Evolutionary conservation across 2,113 vertebrate species (phyloP).

Genomic region (Hystrix cristata): DNA sequence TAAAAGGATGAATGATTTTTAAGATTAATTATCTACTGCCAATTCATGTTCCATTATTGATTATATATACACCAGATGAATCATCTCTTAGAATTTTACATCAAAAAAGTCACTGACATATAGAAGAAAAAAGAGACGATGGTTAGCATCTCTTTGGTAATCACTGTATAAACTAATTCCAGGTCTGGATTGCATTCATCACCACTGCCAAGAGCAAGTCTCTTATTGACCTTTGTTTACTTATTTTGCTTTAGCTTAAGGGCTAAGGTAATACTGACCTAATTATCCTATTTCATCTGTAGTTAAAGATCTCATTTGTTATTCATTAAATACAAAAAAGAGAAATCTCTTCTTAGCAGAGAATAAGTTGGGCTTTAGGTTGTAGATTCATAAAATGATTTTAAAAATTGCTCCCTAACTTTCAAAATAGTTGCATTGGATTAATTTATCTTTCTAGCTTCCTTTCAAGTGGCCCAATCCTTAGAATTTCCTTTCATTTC

Average conservation of each 20-base stretch:
- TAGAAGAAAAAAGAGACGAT: not conserved
- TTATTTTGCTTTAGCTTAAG: constrained; percentile 57
- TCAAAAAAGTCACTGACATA: not conserved
- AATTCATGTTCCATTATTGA: not conserved
- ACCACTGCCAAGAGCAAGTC: not conserved
- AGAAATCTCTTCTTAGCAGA: not conserved
- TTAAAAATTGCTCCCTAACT: not conserved
- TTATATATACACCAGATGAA: not conserved
- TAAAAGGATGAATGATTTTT: not conserved
- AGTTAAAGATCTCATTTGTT: constrained; percentile 9
- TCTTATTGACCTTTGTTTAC: not conserved
- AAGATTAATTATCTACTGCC: not conserved
- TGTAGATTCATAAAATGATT: constrained; percentile 21
- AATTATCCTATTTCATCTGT: not conserved
- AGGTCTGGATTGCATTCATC: not conserved
- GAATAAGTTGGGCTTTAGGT: not conserved
- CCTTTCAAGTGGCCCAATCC: not conserved
- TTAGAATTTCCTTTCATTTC: not conserved
- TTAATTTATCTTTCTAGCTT: not conserved
- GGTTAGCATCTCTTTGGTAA: not conserved
- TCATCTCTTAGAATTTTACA: not conserved
- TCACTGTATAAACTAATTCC: not conserved
- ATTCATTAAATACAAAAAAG: not conserved
- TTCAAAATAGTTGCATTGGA: not conserved
- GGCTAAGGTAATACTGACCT: not conserved